Conservation (phyloP, 2,888 invertebrate genomes). For the Brachyptera risi region DNA sequence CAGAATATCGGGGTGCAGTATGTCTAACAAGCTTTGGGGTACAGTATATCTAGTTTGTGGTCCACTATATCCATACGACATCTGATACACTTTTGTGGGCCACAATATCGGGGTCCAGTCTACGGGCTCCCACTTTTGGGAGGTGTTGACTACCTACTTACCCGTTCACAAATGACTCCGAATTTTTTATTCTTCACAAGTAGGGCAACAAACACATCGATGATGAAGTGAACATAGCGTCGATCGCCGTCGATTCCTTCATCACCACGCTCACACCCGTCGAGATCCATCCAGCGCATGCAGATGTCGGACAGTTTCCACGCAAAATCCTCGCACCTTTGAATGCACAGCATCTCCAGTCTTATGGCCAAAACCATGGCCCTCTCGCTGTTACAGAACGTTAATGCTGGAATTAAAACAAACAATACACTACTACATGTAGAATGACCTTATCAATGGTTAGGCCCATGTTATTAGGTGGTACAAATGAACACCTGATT, state of each 20-base stretch:
- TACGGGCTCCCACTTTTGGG: no score
- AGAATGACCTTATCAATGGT: no score
- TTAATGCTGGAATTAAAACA: constrained; percentile 45
- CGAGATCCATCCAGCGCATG: background rate
- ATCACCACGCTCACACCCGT: background rate
- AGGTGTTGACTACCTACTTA: no score
- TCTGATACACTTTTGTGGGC: no score
- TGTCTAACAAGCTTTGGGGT: no score
- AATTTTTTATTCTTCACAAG: background rate
- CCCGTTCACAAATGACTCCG: background rate
- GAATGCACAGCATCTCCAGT: constrained; percentile 54
- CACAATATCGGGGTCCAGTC: no score
- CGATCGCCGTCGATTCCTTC: background rate
- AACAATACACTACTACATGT: background rate
- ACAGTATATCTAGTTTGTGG: no score
- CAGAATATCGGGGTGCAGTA: no score
- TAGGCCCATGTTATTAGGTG: no score
- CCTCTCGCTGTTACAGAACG: constrained; percentile 59
- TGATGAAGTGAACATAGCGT: constrained; percentile 4
- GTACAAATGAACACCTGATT: no score
- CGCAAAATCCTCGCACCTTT: constrained; percentile 59
- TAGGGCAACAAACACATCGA: background rate
- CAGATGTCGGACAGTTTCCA: background rate
- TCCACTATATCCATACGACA: no score
- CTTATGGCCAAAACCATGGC: constrained; percentile 56